phyloP scores from a whole-genome alignment of 2,888 invertebrate species.

The Strigamia maritima region DNA sequence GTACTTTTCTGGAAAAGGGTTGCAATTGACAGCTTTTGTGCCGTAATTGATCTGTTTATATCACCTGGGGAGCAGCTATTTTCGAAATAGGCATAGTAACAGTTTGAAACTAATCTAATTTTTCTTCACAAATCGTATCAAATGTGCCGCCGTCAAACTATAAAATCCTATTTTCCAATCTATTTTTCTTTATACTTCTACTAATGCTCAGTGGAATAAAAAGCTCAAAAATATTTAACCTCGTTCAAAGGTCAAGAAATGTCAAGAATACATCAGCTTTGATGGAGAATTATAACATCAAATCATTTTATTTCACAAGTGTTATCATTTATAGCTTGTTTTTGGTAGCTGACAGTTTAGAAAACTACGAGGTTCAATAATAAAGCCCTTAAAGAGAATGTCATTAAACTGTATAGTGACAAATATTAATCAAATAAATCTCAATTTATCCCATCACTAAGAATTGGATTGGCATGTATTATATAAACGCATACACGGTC shows the following conservation, averaged over 20 bases:
- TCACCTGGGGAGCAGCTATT: conserved; percentile 8
- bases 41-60: conserved; percentile 16
- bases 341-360: not conserved
- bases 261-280: too few relatives aligned
- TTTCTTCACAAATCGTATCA: conserved; percentile 4
- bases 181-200: not conserved
- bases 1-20: not conserved
- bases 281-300: not conserved
- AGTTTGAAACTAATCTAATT: conserved; percentile 16
- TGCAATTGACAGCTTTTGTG: conserved; percentile 12
- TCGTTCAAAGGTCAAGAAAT: not conserved
- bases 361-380: not conserved
- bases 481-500: not conserved
- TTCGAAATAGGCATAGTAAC: not conserved
- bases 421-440: not conserved
- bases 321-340: too few relatives aligned
- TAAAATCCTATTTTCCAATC: conserved; percentile 15
- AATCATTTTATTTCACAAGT: not conserved
- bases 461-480: not conserved
- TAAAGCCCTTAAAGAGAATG: not conserved
- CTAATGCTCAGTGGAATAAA: not conserved
- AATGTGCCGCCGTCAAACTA: not conserved
- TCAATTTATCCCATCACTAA: not conserved
- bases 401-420: too few relatives aligned
- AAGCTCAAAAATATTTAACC: too few relatives aligned